Conservation (phyloP, 2,113 vertebrate species). For the Chloebia gouldiae region DNA sequence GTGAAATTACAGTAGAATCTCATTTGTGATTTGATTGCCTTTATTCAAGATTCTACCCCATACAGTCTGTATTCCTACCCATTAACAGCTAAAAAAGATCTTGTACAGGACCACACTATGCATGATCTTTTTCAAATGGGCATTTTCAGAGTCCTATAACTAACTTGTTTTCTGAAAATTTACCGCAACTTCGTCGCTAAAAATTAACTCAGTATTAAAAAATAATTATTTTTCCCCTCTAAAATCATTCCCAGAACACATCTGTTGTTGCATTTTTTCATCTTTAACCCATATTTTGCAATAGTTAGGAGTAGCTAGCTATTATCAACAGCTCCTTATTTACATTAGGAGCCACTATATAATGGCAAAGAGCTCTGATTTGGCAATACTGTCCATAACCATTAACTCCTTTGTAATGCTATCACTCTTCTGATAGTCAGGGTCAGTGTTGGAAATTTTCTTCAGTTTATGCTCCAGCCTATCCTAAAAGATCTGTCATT, state of each 20-base stretch:
- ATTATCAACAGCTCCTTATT: background rate
- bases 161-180: background rate
- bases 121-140: background rate
- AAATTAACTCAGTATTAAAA: background rate
- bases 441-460: background rate
- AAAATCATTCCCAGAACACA: background rate
- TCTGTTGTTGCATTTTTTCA: background rate
- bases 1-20: background rate
- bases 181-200: background rate
- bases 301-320: background rate
- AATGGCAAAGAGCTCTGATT: background rate
- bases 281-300: background rate
- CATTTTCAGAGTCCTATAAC: background rate
- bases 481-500: background rate
- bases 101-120: background rate
- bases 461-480: background rate
- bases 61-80: background rate
- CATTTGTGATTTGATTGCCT: background rate
- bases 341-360: background rate
- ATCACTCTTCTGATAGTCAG: background rate
- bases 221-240: background rate
- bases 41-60: background rate
- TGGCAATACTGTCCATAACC: background rate
- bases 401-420: background rate
- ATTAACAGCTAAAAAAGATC: background rate